Evolutionary conservation across 2,113 vertebrate species (phyloP).

Genomic region (Oncorhynchus nerka): DNA sequence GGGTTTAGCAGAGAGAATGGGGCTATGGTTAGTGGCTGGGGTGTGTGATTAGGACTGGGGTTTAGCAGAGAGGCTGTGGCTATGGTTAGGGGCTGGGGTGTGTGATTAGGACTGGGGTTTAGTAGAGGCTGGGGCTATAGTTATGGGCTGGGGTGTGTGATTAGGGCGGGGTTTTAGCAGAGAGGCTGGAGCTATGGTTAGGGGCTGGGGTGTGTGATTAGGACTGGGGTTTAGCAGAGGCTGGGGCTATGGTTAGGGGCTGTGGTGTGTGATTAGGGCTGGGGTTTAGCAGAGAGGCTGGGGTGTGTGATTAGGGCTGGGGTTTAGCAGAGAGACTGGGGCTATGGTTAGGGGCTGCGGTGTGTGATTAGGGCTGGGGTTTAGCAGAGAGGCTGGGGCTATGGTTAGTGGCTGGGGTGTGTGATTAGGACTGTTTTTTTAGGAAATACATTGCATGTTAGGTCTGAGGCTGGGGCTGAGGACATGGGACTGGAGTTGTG

Average conservation of each 20-base stretch:
- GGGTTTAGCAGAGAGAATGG: conserved; percentile 29
- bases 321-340: conserved; percentile 30
- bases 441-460: neutral
- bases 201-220: conserved; percentile 12
- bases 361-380: conserved; percentile 9
- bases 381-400: conserved; percentile 30
- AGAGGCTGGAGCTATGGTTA: conserved; percentile 32
- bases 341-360: conserved; percentile 20
- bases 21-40: conserved; percentile 23
- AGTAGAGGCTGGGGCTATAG: conserved; percentile 26
- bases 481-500: conserved; percentile 5
- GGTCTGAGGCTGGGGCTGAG: conserved; percentile 31
- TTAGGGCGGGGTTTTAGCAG: conserved; percentile 14
- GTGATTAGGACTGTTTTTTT: neutral
- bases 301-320: neutral
- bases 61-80: conserved; percentile 28
- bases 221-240: conserved; percentile 23
- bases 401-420: conserved; percentile 21
- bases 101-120: conserved; percentile 11
- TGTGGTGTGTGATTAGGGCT: conserved; percentile 9
- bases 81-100: conserved; percentile 19
- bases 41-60: conserved; percentile 11
- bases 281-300: conserved; percentile 31
- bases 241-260: conserved; percentile 29
- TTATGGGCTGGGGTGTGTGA: conserved; percentile 26